Evolutionary conservation across 1,140 invertebrate species (phyloP).

Genomic region (Chionoecetes opilio): DNA sequence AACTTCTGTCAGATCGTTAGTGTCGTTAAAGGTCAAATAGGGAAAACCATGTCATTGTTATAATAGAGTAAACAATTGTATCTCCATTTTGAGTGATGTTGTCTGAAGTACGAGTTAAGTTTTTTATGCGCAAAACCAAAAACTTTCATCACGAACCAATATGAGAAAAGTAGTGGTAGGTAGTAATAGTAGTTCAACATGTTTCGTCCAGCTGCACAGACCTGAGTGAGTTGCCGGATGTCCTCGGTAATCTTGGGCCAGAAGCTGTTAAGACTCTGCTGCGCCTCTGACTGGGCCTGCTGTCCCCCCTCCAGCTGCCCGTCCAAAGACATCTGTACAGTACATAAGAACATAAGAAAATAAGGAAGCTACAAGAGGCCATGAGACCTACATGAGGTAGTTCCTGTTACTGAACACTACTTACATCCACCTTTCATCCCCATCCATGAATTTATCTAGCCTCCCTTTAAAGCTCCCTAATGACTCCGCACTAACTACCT

Average conservation of each 20-base stretch:
- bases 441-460: background rate
- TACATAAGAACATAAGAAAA: background rate
- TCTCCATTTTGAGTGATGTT: too few species aligned
- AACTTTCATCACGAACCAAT: too few species aligned
- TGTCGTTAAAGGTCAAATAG: constrained; percentile 17
- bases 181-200: too few species aligned
- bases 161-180: too few species aligned
- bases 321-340: constrained; percentile 66
- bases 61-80: too few species aligned
- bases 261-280: constrained; percentile 85
- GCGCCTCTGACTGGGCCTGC: constrained; percentile 54
- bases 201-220: background rate
- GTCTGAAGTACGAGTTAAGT: too few species aligned
- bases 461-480: too few species aligned
- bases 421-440: too few species aligned
- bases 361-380: background rate
- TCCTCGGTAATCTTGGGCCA: constrained; percentile 86
- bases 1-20: too few species aligned
- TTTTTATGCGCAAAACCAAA: too few species aligned
- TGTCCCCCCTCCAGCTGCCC: constrained; percentile 64
- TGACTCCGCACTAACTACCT: too few species aligned
- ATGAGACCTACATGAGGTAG: background rate
- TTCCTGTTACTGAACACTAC: too few species aligned
- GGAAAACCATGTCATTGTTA: background rate
- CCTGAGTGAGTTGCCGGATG: constrained; percentile 57